phyloP scores from a whole-genome alignment of 2,113 vertebrate species.

The Myocastor coypus region DNA sequence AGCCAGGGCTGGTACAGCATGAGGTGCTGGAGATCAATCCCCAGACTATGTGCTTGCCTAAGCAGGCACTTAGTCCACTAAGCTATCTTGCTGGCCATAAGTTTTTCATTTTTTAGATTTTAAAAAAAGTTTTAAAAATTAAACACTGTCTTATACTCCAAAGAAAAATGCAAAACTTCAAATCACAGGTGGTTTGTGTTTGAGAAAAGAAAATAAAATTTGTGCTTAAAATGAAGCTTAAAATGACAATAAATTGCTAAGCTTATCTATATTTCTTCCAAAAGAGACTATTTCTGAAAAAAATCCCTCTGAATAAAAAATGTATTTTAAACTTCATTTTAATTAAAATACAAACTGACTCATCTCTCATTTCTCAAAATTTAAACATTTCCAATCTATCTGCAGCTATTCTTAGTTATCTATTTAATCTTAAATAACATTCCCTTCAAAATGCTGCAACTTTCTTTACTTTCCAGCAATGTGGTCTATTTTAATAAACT shows the following conservation, averaged over 20 bases:
- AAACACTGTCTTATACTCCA: neutral
- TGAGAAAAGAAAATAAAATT: no score
- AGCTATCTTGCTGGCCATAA: neutral
- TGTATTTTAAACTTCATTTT: neutral
- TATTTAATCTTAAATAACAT: neutral
- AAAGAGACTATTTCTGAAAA: conserved; percentile 31
- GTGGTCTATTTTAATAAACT: neutral
- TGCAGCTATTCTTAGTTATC: neutral
- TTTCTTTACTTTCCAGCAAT: neutral
- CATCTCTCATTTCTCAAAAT: neutral
- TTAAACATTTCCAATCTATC: neutral
- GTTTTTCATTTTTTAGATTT: neutral
- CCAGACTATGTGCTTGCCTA: no score
- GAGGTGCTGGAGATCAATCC: no score
- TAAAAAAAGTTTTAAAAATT: neutral
- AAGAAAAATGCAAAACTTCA: conserved; percentile 48
- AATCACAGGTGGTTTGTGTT: neutral
- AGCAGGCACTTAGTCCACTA: no score
- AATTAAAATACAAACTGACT: neutral
- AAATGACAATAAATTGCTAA: conserved; percentile 52
- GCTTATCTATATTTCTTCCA: conserved; percentile 1
- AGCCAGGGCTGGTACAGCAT: no score
- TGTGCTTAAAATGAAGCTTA: conserved; percentile 28
- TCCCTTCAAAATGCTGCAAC: neutral
- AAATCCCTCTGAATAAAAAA: neutral